Conservation (phyloP, 2,113 vertebrate genomes). For the Dermatemys mawii region DNA sequence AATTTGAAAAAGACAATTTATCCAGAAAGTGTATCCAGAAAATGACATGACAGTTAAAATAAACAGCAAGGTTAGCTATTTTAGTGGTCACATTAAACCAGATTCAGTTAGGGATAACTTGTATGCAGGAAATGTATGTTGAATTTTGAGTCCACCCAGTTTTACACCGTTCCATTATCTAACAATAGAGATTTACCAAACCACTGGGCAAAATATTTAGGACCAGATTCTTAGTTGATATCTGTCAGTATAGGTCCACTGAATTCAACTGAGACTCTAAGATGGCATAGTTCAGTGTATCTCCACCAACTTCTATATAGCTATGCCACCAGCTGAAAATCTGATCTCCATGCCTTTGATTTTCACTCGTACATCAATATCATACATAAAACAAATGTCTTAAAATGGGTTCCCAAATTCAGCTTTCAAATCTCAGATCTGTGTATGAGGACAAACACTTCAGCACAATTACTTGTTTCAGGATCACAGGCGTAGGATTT, state of each 20-base stretch:
- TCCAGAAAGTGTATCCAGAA: not conserved
- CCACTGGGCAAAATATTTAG: not conserved
- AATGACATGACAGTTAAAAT: not conserved
- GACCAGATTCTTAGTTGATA: not conserved
- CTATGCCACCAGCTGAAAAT: no score
- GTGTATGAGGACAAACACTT: not conserved
- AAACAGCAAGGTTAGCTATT: not conserved
- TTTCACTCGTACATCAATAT: not conserved
- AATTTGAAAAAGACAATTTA: not conserved
- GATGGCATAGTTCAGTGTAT: not conserved
- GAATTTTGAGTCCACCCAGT: not conserved
- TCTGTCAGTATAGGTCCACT: not conserved
- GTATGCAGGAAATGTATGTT: not conserved
- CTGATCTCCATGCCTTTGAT: not conserved
- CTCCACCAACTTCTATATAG: no score
- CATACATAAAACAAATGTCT: not conserved
- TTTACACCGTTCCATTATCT: no score
- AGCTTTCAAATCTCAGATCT: not conserved
- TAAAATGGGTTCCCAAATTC: not conserved
- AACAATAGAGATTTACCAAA: no score
- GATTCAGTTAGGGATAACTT: not conserved
- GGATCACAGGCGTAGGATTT: not conserved
- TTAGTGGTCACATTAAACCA: not conserved
- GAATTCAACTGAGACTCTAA: not conserved
- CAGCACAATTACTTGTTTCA: not conserved